Evolutionary conservation across 2,797 vertebrate species (phyloP).

Genomic region (Craterocephalus amniculus): DNA sequence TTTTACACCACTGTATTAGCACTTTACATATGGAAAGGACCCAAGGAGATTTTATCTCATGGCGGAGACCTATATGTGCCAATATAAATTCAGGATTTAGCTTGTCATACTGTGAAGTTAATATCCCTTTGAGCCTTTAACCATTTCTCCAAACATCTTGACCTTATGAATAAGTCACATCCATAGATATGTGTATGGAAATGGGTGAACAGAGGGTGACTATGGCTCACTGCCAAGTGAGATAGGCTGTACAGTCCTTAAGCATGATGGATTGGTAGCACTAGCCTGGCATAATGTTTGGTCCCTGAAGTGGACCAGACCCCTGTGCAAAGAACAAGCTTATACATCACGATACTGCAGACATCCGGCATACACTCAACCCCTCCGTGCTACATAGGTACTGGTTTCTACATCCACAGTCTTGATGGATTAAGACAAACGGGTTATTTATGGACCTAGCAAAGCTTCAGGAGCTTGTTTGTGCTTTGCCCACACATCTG

Average conservation of each 20-base stretch:
- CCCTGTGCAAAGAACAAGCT: slow-evolving; percentile 69
- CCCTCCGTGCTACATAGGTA: slow-evolving; percentile 56
- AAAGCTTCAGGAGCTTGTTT: slow-evolving; percentile 65
- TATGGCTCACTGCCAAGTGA: slow-evolving; percentile 64
- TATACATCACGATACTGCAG: slow-evolving; percentile 77
- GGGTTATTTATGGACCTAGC: slow-evolving; percentile 75
- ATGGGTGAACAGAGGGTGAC: slow-evolving; percentile 54
- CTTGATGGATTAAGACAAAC: slow-evolving; percentile 80
- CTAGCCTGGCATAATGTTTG: slow-evolving; percentile 67
- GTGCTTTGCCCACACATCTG: slow-evolving; percentile 73
- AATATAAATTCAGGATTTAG: slow-evolving; percentile 31
- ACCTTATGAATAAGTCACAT: slow-evolving; percentile 65
- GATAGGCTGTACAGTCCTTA: slow-evolving; percentile 68
- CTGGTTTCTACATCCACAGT: slow-evolving; percentile 63
- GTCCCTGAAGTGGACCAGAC: slow-evolving; percentile 66
- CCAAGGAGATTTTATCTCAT: background rate
- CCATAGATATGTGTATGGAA: slow-evolving; percentile 66
- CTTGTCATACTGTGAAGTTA: slow-evolving; percentile 18
- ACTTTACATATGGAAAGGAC: background rate
- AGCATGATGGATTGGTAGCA: slow-evolving; percentile 76
- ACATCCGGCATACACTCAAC: slow-evolving; percentile 57
- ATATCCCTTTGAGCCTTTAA: slow-evolving; percentile 38
- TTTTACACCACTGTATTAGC: background rate
- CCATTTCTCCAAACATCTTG: slow-evolving; percentile 33
- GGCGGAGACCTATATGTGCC: background rate